Evolutionary conservation across 2,797 vertebrate species (phyloP).

Genomic region (Gambusia yucatana): DNA sequence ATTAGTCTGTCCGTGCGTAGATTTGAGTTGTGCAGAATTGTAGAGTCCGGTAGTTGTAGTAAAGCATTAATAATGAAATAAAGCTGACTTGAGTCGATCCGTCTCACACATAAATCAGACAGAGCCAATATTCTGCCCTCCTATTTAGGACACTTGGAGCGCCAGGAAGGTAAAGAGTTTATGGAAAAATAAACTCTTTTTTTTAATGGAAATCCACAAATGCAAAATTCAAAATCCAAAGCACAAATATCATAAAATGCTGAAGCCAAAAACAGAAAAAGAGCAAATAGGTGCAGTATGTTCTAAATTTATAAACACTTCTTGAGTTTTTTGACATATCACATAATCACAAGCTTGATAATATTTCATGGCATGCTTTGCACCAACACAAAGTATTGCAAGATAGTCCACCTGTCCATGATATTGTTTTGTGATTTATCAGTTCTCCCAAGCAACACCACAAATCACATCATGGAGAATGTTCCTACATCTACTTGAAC

Average conservation of each 20-base stretch:
- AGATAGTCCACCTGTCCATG: no score
- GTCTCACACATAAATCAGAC: neutral
- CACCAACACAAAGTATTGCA: no score
- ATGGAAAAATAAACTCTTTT: slow-evolving; percentile 14
- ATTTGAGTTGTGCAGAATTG: neutral
- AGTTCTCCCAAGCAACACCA: no score
- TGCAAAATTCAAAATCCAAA: neutral
- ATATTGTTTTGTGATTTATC: no score
- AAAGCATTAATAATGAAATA: slow-evolving; percentile 12
- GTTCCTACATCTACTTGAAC: neutral
- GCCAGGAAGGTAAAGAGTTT: slow-evolving; percentile 5
- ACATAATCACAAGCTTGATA: neutral
- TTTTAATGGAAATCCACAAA: neutral
- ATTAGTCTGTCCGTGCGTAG: slow-evolving; percentile 15
- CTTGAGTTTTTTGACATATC: neutral
- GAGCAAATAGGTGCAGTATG: neutral
- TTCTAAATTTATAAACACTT: neutral
- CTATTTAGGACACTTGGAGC: slow-evolving; percentile 17
- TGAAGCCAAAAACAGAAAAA: neutral
- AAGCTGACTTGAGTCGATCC: neutral
- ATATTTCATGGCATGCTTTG: no score
- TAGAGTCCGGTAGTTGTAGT: slow-evolving; percentile 21
- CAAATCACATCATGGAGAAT: neutral
- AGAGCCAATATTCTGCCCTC: slow-evolving; percentile 25
- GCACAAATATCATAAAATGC: neutral